phyloP scores from a whole-genome alignment of 1,140 invertebrate species.

The Caenorhabditis latens region DNA sequence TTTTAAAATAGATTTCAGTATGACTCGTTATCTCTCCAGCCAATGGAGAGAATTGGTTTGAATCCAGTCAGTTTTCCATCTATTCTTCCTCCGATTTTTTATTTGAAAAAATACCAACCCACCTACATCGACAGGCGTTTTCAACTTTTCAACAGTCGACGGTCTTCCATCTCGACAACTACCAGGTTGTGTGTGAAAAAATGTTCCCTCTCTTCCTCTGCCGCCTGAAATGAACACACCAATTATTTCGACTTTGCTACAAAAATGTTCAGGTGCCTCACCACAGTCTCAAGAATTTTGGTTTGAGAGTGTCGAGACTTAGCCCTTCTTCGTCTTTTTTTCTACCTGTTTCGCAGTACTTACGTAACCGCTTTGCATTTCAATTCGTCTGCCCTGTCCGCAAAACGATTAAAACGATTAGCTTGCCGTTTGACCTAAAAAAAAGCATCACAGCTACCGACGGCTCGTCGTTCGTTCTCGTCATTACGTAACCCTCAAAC shows the following conservation, averaged over 20 bases:
- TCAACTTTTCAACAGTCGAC: constrained; percentile 15
- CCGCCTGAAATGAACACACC: not conserved
- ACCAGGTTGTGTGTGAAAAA: not conserved
- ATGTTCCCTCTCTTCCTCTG: not conserved
- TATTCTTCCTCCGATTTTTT: not conserved
- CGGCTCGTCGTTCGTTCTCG: constrained; percentile 15
- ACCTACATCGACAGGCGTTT: constrained; percentile 17
- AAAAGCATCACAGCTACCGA: not conserved
- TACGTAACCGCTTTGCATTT: constrained; percentile 43
- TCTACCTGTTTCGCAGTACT: not conserved
- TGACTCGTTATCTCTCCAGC: too few species aligned
- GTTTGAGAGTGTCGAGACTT: not conserved
- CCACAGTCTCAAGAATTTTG: not conserved
- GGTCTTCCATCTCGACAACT: not conserved
- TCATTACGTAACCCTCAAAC: constrained; percentile 7
- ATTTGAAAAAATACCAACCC: not conserved
- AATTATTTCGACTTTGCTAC: constrained; percentile 42
- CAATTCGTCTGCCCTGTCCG: constrained; percentile 28
- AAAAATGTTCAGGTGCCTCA: constrained; percentile 32
- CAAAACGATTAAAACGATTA: constrained; percentile 52
- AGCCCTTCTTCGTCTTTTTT: not conserved
- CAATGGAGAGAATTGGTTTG: too few species aligned
- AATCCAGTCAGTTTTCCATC: not conserved
- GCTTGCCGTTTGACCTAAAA: constrained; percentile 53
- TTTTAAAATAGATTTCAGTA: too few species aligned